Evolutionary conservation across 2,888 invertebrate species (phyloP).

Genomic region (Eumacrocentrus americanus): DNA sequence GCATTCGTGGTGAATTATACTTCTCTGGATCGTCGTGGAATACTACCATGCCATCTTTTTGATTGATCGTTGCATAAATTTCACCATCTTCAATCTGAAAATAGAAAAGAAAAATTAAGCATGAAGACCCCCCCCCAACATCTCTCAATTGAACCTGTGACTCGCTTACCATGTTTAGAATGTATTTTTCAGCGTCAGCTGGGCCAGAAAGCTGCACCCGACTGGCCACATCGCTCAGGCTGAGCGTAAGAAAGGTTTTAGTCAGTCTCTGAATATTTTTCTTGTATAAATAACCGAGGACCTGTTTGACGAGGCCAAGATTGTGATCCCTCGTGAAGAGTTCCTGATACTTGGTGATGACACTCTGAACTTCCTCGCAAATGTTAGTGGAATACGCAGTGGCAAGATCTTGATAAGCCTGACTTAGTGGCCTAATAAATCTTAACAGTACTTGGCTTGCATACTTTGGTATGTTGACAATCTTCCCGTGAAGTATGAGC

Average conservation of each 20-base stretch:
- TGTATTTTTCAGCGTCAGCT: constrained; percentile 89
- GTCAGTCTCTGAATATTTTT: constrained; percentile 96
- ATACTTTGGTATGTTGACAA: constrained; percentile 83
- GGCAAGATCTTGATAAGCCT: constrained; percentile 87
- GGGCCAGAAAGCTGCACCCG: constrained; percentile 86
- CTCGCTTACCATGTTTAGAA: constrained; percentile 86
- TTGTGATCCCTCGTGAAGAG: constrained; percentile 79
- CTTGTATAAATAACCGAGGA: constrained; percentile 87
- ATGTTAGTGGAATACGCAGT: constrained; percentile 79
- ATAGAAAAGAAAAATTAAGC: neutral
- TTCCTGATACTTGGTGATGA: constrained; percentile 81
- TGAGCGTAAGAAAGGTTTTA: constrained; percentile 90
- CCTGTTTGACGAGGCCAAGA: constrained; percentile 80
- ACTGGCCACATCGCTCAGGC: constrained; percentile 86
- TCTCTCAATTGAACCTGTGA: no score
- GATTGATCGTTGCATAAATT: constrained; percentile 96
- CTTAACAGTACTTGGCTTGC: constrained; percentile 86
- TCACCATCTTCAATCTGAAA: constrained; percentile 92
- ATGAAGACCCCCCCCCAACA: no score
- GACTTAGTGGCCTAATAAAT: constrained; percentile 83
- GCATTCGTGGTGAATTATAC: constrained; percentile 87
- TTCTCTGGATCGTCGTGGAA: constrained; percentile 96
- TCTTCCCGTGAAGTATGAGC: constrained; percentile 89
- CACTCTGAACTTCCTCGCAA: constrained; percentile 72
- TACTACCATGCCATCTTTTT: constrained; percentile 97